These are phyloP conservation scores for Alca torda DNA, from an alignment of 2,797 vertebrate genomes.

Conservation along the genomic window DNA sequence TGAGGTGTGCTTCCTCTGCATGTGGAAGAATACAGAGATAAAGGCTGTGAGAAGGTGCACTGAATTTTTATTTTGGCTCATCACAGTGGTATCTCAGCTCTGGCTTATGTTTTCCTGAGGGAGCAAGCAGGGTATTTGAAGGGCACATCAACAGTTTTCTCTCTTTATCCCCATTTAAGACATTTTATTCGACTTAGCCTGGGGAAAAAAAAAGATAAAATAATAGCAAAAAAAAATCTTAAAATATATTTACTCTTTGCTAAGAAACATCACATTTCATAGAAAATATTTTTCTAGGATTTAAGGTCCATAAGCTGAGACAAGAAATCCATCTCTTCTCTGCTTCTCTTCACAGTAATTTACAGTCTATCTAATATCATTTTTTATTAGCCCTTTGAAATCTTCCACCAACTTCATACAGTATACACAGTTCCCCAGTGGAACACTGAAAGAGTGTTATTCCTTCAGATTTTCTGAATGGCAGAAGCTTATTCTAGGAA, in stretches of 20 bases:
- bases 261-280: neutral
- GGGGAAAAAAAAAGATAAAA: neutral
- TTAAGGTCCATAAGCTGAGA: neutral
- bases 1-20: neutral
- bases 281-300: neutral
- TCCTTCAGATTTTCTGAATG: neutral
- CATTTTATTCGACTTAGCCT: neutral
- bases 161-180: neutral
- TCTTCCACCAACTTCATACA: neutral
- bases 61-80: constrained; percentile 22
- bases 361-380: neutral
- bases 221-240: neutral
- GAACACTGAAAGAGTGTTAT: neutral
- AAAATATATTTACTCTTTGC: neutral
- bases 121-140: neutral
- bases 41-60: neutral
- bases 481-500: neutral
- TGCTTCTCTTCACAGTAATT: neutral
- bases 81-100: neutral
- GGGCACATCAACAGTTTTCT: neutral
- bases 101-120: neutral
- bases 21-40: neutral
- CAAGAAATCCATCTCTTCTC: neutral
- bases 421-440: neutral
- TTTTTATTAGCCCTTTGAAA: neutral